Base-by-base conservation (phyloP, 2,888 invertebrate genomes). In the Cephus pulcher region DNA sequence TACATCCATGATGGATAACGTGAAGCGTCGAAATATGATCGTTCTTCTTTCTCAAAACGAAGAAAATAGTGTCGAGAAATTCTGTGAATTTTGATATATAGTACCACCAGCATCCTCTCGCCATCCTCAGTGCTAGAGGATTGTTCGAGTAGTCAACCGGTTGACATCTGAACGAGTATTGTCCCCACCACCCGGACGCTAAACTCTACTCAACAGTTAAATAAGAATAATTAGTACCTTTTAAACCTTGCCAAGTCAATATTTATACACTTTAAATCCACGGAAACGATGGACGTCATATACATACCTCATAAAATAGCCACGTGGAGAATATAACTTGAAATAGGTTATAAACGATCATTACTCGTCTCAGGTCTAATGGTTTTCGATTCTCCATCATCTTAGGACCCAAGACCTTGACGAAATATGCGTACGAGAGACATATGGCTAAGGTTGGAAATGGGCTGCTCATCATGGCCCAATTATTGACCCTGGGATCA, bases 51-150 rank as follows among this genome's bases (percentile, higher is more conserved):
- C 98, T 94, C 93, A 98, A 93, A 80, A 98, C 96, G 93, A 98
- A 98, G 94, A 98, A 98, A 89, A 97, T 95, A 78, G 98, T 98
- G 91, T 98, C 98, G 84, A 97, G 94, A 91, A 98, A 96, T 92
- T 98, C 98, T 79, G 97, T 96, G 92, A 98, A 98, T 92, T 98
- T 98, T 37, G 98, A 97, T 88, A 98, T 94, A 91, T 96, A 98
- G 89, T 98, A 98, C 97, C 97, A 97, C 97, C 98, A 98, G 89
- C 97, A 97, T 56, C 96, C 97, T 68, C 91, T 90, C 4, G 96
- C 96, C 93, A 97, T 97, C 92, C 96, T 93, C 86, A 96, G 79
- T 32, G 96, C 96, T 78, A 92, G 88, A 1, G 96, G 95, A 80
- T 92, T 92, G 76, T 92, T 91, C 9, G 96, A 95, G 90, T 96